Evolutionary conservation across 2,113 vertebrate species (phyloP), one percentile per base, ranked within the genome.

Genomic region (Herpetotheres cachinnans): DNA sequence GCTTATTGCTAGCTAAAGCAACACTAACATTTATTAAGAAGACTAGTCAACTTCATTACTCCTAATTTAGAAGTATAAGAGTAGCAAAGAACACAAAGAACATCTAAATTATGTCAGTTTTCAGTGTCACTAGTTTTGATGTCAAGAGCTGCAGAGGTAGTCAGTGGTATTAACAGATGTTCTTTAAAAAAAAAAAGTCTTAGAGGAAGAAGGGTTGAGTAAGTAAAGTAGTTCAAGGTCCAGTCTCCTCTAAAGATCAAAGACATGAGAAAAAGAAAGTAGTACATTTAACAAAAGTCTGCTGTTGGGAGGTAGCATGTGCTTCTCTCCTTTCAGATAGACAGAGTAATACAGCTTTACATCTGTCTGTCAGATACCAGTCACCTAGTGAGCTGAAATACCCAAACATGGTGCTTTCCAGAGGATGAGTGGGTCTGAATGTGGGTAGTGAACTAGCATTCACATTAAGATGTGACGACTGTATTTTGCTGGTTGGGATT

Each of bases 211-310:
- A 61, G 14, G 13, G 7, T 70, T 21, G 30, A 91, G 52, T 91
- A 84, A 78, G 72, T 84, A 95, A 94, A 96, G 83, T 95, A 95
- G 83, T 95, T 97, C 92, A 96, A 95, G 93, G 89, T 95, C 94
- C 56, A 71, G 36, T 81, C 63, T 93, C 59, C 79, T 78, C 56
- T 76, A 47, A 54, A 69, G 83, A 76, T 89, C 40, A 95, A 92
- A 94, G 86, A 49, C 69, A 16, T 0, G 1, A 27, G 47, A 44
- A 84, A 65, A 94, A 50, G 20, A 91, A 93, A 84, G 77, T 87
- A 74, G 77, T 86, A 16, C 91, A 85, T 16, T 82, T 89, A 93
- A 81, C 26, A 79, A 16, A 79, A 78, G 47, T 55, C 65, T 81
- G 46, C 85, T 82, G 44, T 30, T 29, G 46, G 52, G 66, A 94